phyloP scores from a whole-genome alignment of 2,888 invertebrate genomes.

The Melikaiella ostensackeni region DNA sequence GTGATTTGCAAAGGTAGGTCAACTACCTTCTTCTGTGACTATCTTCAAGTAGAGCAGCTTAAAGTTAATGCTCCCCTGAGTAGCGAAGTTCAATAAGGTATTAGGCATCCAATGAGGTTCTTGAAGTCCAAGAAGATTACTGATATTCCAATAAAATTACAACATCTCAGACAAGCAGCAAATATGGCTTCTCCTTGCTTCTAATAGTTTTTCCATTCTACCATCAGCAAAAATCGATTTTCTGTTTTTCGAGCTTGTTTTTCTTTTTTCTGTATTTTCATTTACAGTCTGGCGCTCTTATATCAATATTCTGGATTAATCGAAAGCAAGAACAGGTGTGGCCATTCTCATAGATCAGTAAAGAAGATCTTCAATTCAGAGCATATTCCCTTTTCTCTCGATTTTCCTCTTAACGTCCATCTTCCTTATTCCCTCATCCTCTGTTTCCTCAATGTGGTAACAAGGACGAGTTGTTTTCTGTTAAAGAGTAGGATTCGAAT shows the following conservation, averaged over 20 bases:
- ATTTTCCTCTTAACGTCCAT: background rate
- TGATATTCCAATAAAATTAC: slow-evolving; percentile 2
- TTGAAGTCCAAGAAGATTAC: background rate
- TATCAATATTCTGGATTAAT: background rate
- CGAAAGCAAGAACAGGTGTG: background rate
- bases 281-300: background rate
- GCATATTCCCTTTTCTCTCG: background rate
- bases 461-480: slow-evolving; percentile 31
- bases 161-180: background rate
- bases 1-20: background rate
- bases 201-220: background rate
- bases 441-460: slow-evolving; percentile 22
- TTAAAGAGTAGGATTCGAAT: slow-evolving; percentile 32
- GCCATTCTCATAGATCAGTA: background rate
- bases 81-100: slow-evolving; percentile 12
- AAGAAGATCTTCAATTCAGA: background rate
- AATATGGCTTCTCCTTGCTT: background rate
- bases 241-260: background rate
- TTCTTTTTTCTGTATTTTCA: background rate
- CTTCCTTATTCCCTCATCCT: background rate
- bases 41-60: slow-evolving; percentile 10
- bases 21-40: background rate
- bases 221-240: background rate
- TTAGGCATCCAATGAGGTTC: slow-evolving; percentile 5
- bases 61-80: background rate